Conservation (phyloP, 2,888 invertebrate genomes). For the Nineta flava region DNA sequence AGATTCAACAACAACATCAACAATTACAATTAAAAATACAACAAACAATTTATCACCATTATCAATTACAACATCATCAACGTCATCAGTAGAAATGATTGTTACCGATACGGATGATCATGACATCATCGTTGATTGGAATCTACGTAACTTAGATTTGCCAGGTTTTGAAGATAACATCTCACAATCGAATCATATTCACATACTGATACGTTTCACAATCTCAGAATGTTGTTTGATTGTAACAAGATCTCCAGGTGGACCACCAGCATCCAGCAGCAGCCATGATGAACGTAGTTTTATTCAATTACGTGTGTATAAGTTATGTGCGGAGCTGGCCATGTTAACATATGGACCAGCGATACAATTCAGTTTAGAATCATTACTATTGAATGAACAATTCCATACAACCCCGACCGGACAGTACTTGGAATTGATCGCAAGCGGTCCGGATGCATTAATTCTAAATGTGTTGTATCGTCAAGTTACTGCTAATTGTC, state of each 20-base stretch:
- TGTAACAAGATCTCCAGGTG: conserved; percentile 18
- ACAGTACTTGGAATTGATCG: conserved; percentile 58
- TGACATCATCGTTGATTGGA: too few species aligned
- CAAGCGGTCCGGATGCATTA: conserved; percentile 42
- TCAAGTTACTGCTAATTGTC: conserved; percentile 65
- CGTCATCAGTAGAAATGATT: too few species aligned
- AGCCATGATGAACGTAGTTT: conserved; percentile 56
- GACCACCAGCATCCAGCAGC: conserved; percentile 26
- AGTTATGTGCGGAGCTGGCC: conserved; percentile 55
- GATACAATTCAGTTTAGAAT: conserved; percentile 50
- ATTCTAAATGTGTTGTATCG: conserved; percentile 58
- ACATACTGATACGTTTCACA: conserved; percentile 49
- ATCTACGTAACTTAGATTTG: conserved; percentile 46
- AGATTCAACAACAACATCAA: conserved; percentile 21
- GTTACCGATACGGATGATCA: too few species aligned
- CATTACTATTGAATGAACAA: conserved; percentile 54
- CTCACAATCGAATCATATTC: conserved; percentile 59
- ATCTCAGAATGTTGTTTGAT: conserved; percentile 37
- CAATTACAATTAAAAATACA: conserved; percentile 39
- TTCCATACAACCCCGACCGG: conserved; percentile 58
- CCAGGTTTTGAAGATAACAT: conserved; percentile 74
- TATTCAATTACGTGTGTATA: conserved; percentile 51
- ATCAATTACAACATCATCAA: too few species aligned
- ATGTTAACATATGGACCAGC: conserved; percentile 67
- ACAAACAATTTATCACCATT: neutral